Percentiles rank a stretch among this genome's conserved stretches.
Evolutionary conservation across 2,797 vertebrate species (phyloP).

Genomic region (Psittacula echo): DNA sequence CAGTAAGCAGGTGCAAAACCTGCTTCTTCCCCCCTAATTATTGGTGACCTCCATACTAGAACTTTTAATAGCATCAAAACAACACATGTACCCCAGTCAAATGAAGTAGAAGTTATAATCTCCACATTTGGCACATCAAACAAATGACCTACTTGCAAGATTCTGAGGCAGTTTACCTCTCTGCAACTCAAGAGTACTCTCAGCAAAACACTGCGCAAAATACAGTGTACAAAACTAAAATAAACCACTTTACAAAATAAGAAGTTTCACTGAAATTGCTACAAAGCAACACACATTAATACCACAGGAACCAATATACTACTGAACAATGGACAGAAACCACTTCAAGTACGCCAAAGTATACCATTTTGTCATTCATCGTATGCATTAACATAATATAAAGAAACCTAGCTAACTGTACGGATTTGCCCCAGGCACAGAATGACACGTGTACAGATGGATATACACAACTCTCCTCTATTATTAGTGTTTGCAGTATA

Average conservation of each 20-base stretch:
- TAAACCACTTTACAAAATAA: neutral
- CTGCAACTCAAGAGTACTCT: neutral
- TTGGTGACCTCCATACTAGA: neutral
- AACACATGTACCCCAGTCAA: neutral
- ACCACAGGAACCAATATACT: neutral
- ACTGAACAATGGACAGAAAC: neutral
- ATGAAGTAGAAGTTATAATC: neutral
- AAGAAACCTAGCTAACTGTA: neutral
- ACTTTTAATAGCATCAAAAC: neutral
- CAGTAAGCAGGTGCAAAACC: neutral
- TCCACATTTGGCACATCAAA: neutral
- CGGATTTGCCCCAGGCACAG: neutral
- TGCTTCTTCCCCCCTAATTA: neutral
- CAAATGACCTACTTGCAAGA: neutral
- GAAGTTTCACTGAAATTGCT: neutral
- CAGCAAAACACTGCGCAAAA: neutral
- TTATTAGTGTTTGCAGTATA: neutral
- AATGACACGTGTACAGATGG: accelerated
- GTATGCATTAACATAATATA: neutral
- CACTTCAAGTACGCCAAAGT: neutral
- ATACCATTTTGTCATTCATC: neutral
- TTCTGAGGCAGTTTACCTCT: neutral
- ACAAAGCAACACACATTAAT: neutral
- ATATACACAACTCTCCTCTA: neutral
- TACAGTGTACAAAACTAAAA: neutral